Conservation (phyloP, 2,888 invertebrate genomes). For the Synanthedon vespiformis region DNA sequence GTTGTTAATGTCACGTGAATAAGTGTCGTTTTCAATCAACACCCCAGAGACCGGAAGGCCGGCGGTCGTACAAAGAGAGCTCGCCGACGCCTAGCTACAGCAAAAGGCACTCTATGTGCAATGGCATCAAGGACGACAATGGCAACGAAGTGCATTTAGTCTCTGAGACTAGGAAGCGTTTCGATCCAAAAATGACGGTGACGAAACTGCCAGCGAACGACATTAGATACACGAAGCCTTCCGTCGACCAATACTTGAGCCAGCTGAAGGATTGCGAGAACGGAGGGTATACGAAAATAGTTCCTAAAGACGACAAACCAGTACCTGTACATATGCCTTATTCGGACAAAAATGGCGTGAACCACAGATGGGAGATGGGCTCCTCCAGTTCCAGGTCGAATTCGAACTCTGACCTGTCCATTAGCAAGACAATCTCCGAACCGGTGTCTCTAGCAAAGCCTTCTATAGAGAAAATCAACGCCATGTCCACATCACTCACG, state of each 20-base stretch:
- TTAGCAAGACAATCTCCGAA: slow-evolving; percentile 59
- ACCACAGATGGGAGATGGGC: slow-evolving; percentile 38
- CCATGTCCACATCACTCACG: slow-evolving; percentile 48
- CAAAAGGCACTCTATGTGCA: slow-evolving; percentile 46
- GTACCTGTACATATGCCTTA: slow-evolving; percentile 61
- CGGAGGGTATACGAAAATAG: slow-evolving; percentile 47
- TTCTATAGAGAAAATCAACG: slow-evolving; percentile 30
- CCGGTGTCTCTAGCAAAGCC: slow-evolving; percentile 50
- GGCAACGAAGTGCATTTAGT: slow-evolving; percentile 71
- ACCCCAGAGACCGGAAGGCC: slow-evolving; percentile 52
- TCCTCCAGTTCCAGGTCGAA: slow-evolving; percentile 46
- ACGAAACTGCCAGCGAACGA: slow-evolving; percentile 60
- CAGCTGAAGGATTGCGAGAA: slow-evolving; percentile 57
- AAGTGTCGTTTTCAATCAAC: slow-evolving; percentile 19
- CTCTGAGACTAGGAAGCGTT: slow-evolving; percentile 70
- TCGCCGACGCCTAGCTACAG: slow-evolving; percentile 46
- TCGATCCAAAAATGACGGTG: slow-evolving; percentile 65
- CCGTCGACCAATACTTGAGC: slow-evolving; percentile 49
- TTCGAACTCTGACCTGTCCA: slow-evolving; percentile 54
- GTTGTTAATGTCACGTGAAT: slow-evolving; percentile 10
- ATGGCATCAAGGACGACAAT: slow-evolving; percentile 69
- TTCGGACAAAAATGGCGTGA: slow-evolving; percentile 45
- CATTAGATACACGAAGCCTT: slow-evolving; percentile 35
- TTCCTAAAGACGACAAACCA: slow-evolving; percentile 50
- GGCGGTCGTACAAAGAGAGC: slow-evolving; percentile 51